A percentile compares a stretch with the other conserved stretches of the same genome.
phyloP scores from a whole-genome alignment of 2,888 invertebrate genomes.

The Sthenelais limicola region DNA sequence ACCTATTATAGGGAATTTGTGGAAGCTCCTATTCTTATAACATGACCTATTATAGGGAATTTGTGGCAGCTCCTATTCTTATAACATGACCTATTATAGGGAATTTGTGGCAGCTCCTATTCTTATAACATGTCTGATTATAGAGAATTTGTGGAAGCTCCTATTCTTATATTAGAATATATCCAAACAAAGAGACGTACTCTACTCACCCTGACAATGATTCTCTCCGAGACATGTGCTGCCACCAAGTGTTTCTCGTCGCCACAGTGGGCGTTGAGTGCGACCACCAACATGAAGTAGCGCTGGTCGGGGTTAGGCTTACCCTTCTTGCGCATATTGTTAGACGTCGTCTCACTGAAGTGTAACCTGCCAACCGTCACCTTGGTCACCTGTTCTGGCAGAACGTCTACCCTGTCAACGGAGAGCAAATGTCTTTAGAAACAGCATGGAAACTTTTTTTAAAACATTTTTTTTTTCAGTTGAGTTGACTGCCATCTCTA shows the following conservation, averaged over 20 bases:
- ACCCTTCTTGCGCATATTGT: constrained; percentile 99
- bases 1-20: too few relatives aligned
- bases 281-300: constrained; percentile 95
- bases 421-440: background rate
- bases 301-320: constrained; percentile 99
- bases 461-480: too few relatives aligned
- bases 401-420: constrained; percentile 76
- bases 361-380: constrained; percentile 94
- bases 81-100: too few relatives aligned
- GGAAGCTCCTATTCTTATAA: too few relatives aligned
- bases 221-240: constrained; percentile 94
- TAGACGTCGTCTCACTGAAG: constrained; percentile 98
- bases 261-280: constrained; percentile 89
- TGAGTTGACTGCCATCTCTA: too few relatives aligned
- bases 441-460: background rate
- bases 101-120: too few relatives aligned
- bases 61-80: too few relatives aligned
- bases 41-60: too few relatives aligned
- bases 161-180: background rate
- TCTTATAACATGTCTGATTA: too few relatives aligned
- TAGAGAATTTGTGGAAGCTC: background rate
- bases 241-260: constrained; percentile 77
- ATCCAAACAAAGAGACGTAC: background rate
- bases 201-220: constrained; percentile 90
- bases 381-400: constrained; percentile 76